Conservation (phyloP, 1,140 invertebrate species). For the Drosophila ohnishii region DNA sequence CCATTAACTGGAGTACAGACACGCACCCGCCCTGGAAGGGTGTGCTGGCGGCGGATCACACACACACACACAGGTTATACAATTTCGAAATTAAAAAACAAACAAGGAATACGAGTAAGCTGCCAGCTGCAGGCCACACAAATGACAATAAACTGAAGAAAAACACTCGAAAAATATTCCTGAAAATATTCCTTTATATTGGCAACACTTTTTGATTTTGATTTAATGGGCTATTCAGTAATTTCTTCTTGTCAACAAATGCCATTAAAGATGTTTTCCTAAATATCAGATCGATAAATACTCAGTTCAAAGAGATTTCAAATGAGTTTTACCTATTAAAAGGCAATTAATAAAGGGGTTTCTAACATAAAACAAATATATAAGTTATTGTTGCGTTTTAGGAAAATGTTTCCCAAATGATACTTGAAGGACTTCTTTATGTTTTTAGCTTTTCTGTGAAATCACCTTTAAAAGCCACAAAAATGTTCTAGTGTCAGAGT, state of each 20-base stretch:
- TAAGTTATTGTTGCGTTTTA: not conserved
- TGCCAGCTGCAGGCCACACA: conserved; percentile 18
- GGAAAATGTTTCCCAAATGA: not conserved
- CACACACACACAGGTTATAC: conserved; percentile 48
- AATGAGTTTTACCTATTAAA: not conserved
- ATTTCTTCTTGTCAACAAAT: not conserved
- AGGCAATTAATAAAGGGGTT: not conserved
- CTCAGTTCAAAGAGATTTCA: not conserved
- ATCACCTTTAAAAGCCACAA: not conserved
- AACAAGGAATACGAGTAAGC: conserved; percentile 40
- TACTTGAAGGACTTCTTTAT: not conserved
- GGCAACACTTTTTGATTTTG: not conserved
- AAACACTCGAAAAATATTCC: not conserved
- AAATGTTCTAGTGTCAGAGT: not conserved
- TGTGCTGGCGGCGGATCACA: conserved; percentile 25
- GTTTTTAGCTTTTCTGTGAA: not conserved
- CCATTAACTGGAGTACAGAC: conserved; percentile 57
- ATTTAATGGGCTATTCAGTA: conserved; percentile 5
- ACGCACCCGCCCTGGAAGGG: conserved; percentile 13
- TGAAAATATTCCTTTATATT: not conserved
- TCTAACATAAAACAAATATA: not conserved
- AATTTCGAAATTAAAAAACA: conserved; percentile 74
- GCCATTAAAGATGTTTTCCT: conserved; percentile 12
- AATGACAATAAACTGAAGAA: not conserved
- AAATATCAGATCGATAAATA: conserved; percentile 12